These are phyloP conservation scores for Penaeus monodon DNA, from an alignment of 2,888 invertebrate genomes.

Conservation along the genomic window DNA sequence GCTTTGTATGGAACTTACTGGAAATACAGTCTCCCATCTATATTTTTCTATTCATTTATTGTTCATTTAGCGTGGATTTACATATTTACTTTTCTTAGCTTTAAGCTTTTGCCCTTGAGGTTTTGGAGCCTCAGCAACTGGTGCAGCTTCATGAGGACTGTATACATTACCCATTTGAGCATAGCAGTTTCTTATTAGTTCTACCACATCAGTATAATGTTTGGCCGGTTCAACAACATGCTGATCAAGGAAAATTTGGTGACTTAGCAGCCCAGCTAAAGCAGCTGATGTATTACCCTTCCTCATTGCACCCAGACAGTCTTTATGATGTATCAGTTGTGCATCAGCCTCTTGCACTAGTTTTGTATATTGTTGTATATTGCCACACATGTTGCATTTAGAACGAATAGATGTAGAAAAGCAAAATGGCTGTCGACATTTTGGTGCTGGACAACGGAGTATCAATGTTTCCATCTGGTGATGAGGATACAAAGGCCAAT, in stretches of 20 bases:
- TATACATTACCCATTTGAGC: conserved; percentile 36
- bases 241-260: conserved; percentile 38
- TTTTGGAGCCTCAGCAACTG: neutral
- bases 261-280: conserved; percentile 35
- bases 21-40: no score
- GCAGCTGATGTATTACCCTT: conserved; percentile 25
- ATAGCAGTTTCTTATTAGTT: conserved; percentile 50
- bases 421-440: conserved; percentile 37
- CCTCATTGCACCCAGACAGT: conserved; percentile 24
- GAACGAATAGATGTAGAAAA: conserved; percentile 33
- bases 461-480: conserved; percentile 45
- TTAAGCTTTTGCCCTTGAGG: conserved; percentile 21
- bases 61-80: neutral
- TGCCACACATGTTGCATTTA: conserved; percentile 51
- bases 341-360: conserved; percentile 43
- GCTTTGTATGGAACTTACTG: no score
- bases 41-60: no score
- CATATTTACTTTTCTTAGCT: conserved; percentile 16
- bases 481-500: conserved; percentile 68
- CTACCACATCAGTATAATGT: conserved; percentile 55
- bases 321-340: conserved; percentile 26
- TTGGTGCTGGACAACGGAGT: conserved; percentile 47
- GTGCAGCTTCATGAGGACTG: conserved; percentile 5
- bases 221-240: conserved; percentile 48
- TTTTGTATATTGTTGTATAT: conserved; percentile 45